phyloP scores from a whole-genome alignment of 2,888 invertebrate genomes.

The Polyommatus icarus region DNA sequence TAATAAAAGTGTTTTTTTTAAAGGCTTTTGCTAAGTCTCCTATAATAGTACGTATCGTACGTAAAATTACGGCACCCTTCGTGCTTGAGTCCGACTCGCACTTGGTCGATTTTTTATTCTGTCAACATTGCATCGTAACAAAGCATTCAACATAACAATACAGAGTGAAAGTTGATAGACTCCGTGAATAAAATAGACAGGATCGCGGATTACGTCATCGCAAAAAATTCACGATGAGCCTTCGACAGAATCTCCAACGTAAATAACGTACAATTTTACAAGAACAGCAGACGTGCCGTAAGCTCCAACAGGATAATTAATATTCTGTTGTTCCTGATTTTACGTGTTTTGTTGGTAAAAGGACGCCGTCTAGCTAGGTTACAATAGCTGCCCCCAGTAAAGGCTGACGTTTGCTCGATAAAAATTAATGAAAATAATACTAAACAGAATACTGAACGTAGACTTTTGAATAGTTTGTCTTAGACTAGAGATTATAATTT shows the following conservation, averaged over 20 bases:
- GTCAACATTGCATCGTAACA: background rate
- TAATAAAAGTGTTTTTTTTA: too few species aligned
- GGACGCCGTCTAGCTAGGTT: background rate
- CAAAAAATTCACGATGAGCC: background rate
- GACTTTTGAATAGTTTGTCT: background rate
- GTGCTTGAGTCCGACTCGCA: background rate
- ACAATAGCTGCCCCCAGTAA: background rate
- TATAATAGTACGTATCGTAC: too few species aligned
- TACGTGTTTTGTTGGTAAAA: background rate
- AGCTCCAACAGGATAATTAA: background rate
- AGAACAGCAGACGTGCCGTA: background rate
- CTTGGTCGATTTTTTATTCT: background rate
- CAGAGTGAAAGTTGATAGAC: background rate
- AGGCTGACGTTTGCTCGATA: background rate
- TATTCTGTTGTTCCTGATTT: background rate
- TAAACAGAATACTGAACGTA: background rate
- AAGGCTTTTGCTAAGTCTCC: too few species aligned
- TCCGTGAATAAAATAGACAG: background rate
- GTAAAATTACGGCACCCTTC: background rate
- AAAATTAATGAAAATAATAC: background rate
- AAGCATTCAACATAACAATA: background rate
- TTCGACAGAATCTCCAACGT: background rate
- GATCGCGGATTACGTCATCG: background rate
- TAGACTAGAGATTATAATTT: background rate
- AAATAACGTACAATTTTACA: background rate